Evolutionary conservation across 2,888 invertebrate species (phyloP).

Genomic region (Lycophotia porphyrea): DNA sequence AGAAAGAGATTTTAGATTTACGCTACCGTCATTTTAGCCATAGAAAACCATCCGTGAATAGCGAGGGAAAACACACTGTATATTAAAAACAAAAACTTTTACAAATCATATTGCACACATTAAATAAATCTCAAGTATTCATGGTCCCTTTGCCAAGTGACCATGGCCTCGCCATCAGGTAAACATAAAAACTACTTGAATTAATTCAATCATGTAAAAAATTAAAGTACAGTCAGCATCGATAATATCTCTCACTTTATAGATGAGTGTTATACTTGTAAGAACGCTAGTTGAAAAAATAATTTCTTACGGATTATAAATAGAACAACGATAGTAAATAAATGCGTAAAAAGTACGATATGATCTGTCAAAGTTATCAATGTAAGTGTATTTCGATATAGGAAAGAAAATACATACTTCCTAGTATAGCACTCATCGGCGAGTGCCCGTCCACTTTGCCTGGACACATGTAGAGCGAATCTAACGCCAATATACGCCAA

Average conservation of each 20-base stretch:
- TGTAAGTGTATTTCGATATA: background rate
- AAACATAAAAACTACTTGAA: background rate
- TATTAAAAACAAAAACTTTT: conserved; percentile 2
- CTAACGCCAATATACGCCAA: conserved; percentile 87
- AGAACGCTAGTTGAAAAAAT: background rate
- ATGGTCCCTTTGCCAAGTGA: background rate
- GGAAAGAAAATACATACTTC: conserved; percentile 79
- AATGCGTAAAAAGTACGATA: conserved; percentile 14
- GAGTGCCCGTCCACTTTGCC: conserved; percentile 85
- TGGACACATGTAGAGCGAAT: conserved; percentile 86
- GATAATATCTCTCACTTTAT: background rate
- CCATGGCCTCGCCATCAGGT: background rate
- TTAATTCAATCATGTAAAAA: background rate
- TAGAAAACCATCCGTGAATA: background rate
- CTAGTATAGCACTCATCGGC: conserved; percentile 89
- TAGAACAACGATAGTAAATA: too few relatives aligned
- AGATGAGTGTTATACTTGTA: background rate
- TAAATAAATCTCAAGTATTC: background rate
- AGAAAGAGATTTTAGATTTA: background rate
- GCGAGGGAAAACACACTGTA: background rate
- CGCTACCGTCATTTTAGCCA: fast-evolving
- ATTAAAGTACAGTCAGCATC: background rate
- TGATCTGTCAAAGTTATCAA: conserved; percentile 1
- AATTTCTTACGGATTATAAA: background rate
- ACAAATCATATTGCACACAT: background rate